phyloP scores from a whole-genome alignment of 2,888 invertebrate species.

The Coenonympha glycerion region DNA sequence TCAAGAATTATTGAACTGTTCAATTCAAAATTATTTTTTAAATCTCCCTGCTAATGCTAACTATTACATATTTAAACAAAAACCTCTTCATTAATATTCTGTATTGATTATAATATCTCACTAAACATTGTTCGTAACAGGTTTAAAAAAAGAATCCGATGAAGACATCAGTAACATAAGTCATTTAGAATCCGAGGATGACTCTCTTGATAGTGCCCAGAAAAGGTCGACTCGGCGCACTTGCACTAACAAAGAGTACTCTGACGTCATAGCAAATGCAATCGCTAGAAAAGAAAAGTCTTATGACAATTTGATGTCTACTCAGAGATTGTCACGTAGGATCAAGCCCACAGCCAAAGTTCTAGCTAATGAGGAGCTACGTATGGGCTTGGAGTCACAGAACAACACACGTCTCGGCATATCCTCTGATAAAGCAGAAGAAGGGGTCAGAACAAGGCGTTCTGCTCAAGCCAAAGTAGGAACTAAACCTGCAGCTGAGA shows the following conservation, averaged over 20 bases:
- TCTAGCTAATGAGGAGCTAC: constrained; percentile 78
- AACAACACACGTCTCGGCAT: constrained; percentile 73
- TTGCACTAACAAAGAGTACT: constrained; percentile 77
- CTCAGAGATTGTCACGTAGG: constrained; percentile 63
- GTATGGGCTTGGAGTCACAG: constrained; percentile 75
- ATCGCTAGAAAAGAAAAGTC: constrained; percentile 84
- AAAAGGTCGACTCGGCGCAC: constrained; percentile 80
- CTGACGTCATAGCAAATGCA: constrained; percentile 81
- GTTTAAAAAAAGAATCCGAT: constrained; percentile 54
- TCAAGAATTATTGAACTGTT: too few species aligned
- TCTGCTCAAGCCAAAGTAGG: constrained; percentile 44
- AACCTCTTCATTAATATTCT: too few species aligned
- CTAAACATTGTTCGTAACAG: not conserved
- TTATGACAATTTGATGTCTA: constrained; percentile 63
- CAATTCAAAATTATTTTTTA: too few species aligned
- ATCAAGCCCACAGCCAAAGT: constrained; percentile 82
- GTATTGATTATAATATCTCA: not conserved
- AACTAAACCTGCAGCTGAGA: constrained; percentile 25
- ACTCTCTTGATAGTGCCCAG: constrained; percentile 57
- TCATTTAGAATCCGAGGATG: constrained; percentile 55
- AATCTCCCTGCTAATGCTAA: too few species aligned
- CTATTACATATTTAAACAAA: too few species aligned
- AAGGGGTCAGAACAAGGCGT: constrained; percentile 55
- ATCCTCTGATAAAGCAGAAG: constrained; percentile 51
- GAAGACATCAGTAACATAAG: constrained; percentile 46